phyloP scores from a whole-genome alignment of 23 tunicate genomes.

The Ascidia mentula region DNA sequence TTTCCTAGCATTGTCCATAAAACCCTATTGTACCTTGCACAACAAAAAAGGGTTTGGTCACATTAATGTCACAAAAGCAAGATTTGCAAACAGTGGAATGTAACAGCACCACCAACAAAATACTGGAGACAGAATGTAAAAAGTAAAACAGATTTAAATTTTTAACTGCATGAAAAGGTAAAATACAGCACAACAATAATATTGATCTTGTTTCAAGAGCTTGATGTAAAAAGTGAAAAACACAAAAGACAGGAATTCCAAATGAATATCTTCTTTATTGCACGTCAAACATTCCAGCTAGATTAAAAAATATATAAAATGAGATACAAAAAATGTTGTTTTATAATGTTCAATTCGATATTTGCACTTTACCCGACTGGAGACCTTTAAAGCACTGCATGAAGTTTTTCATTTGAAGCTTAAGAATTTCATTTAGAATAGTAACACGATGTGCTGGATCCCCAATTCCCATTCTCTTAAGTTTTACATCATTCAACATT shows the following conservation, averaged over 20 bases:
- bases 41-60: neutral
- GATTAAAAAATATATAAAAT: neutral
- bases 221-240: too few relatives aligned
- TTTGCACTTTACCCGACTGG: slow-evolving; percentile 24
- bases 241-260: too few relatives aligned
- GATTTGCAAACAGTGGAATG: too few relatives aligned
- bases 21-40: neutral
- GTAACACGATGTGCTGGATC: slow-evolving; percentile 42
- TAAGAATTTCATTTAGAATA: slow-evolving; percentile 68
- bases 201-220: too few relatives aligned
- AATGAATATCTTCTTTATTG: too few relatives aligned
- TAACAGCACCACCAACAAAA: neutral
- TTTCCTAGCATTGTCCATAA: slow-evolving; percentile 11
- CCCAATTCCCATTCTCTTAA: slow-evolving; percentile 59
- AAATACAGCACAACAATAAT: neutral
- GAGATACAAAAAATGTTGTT: neutral
- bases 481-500: slow-evolving; percentile 63
- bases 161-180: too few relatives aligned
- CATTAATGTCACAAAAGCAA: neutral
- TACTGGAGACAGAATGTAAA: neutral
- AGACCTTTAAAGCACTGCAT: slow-evolving; percentile 92
- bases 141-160: neutral
- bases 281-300: slow-evolving; percentile 38
- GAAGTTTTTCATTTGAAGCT: slow-evolving; percentile 74
- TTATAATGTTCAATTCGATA: neutral